These are phyloP conservation scores for Dicrurus megarhynchus DNA, from an alignment of 2,113 vertebrate genomes.

Conservation along the genomic window DNA sequence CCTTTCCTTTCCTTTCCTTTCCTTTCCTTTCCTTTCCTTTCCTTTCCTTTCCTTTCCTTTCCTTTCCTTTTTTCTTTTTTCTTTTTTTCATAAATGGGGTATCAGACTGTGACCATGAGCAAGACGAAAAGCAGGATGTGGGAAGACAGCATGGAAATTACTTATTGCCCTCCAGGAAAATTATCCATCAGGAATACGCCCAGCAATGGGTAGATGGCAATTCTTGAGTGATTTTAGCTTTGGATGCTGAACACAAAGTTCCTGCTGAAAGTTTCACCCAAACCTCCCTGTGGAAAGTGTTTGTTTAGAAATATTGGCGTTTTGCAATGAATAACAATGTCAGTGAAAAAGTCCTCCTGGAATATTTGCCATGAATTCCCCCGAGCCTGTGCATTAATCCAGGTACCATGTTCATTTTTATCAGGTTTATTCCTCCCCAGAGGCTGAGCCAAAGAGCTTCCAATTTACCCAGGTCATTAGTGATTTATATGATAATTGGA, in stretches of 20 bases:
- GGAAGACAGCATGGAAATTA: not conserved
- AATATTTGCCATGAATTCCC: slow-evolving; percentile 14
- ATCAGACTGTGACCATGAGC: not conserved
- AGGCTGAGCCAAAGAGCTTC: slow-evolving; percentile 54
- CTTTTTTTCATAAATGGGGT: not conserved
- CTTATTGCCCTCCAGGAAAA: not conserved
- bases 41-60: not conserved
- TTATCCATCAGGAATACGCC: not conserved
- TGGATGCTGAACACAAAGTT: not conserved
- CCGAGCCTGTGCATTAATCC: slow-evolving; percentile 18
- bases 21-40: too few species aligned
- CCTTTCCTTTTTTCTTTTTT: not conserved
- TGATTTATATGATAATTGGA: slow-evolving; percentile 68
- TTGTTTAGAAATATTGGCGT: not conserved
- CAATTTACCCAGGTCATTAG: slow-evolving; percentile 60
- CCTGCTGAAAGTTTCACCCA: not conserved
- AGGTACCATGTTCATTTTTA: slow-evolving; percentile 52
- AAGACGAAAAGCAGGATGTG: not conserved
- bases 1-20: not conserved
- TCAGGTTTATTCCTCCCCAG: slow-evolving; percentile 54
- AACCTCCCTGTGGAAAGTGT: not conserved
- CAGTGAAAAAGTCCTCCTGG: not conserved
- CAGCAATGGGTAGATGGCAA: not conserved
- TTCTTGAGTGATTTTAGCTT: not conserved
- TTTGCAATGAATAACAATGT: not conserved